Evolutionary conservation across 2,797 vertebrate species (phyloP).

Genomic region (Arremon brunneinucha): DNA sequence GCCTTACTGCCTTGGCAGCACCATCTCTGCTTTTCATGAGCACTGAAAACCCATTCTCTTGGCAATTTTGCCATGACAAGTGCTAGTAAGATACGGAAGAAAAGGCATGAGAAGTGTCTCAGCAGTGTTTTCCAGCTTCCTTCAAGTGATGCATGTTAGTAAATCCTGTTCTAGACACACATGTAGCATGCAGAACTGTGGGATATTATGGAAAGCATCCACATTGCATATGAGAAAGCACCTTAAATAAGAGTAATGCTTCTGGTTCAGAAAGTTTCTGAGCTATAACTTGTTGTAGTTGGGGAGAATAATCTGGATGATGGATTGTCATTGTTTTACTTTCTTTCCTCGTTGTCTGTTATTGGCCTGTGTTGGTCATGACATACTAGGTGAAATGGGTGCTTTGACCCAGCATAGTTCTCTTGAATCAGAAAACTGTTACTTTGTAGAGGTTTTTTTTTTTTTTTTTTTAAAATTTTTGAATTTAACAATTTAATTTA

Average conservation of each 20-base stretch:
- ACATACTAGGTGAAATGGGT: not conserved
- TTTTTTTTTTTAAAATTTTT: not conserved
- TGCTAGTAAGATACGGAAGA: not conserved
- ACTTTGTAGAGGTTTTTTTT: not conserved
- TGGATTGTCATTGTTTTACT: not conserved
- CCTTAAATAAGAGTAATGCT: not conserved
- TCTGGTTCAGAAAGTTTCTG: not conserved
- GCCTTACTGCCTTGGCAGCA: not conserved
- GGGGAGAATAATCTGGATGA: not conserved
- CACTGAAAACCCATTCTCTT: not conserved
- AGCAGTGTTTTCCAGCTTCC: not conserved
- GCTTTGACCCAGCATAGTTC: not conserved
- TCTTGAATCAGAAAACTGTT: not conserved
- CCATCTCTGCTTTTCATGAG: not conserved
- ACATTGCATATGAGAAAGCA: not conserved
- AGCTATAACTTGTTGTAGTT: not conserved
- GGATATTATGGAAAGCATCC: not conserved
- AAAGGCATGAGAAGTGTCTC: not conserved
- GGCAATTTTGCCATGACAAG: not conserved
- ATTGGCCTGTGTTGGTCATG: not conserved
- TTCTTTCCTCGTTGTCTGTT: not conserved
- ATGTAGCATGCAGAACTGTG: not conserved
- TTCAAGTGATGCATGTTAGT: not conserved
- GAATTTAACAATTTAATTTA: too few relatives aligned
- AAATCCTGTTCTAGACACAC: not conserved